phyloP scores from a whole-genome alignment of 1,140 invertebrate genomes.

The Zeugodacus cucurbitae region DNA sequence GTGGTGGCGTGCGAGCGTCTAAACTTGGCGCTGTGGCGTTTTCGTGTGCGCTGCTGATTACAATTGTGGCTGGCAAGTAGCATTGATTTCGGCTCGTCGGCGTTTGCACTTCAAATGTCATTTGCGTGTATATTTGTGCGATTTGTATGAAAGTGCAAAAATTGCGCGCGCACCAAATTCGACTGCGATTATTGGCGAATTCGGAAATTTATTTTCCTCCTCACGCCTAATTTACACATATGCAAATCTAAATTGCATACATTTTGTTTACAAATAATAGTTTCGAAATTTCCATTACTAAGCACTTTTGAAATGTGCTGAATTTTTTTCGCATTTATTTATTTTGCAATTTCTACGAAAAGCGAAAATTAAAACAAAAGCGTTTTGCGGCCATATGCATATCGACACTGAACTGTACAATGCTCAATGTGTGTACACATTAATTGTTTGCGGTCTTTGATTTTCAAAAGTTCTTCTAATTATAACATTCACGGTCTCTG shows the following conservation, averaged over 20 bases:
- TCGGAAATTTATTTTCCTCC: neutral
- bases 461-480: constrained; percentile 30
- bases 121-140: neutral
- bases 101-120: neutral
- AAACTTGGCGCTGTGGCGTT: neutral
- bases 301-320: neutral
- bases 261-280: neutral
- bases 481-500: constrained; percentile 32
- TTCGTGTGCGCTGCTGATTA: neutral
- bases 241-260: neutral
- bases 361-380: neutral
- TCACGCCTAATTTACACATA: neutral
- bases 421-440: constrained; percentile 13
- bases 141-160: neutral
- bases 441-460: constrained; percentile 6
- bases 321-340: neutral
- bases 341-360: neutral
- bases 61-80: neutral
- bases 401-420: neutral
- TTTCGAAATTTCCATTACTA: neutral
- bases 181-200: neutral
- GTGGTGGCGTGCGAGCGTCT: neutral
- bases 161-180: neutral
- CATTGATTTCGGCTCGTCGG: constrained; percentile 4
- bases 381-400: neutral